Percentiles rank a stretch among this genome's conserved stretches.
Evolutionary conservation across 2,113 vertebrate species (phyloP).

Genomic region (Terrapene triunguis): DNA sequence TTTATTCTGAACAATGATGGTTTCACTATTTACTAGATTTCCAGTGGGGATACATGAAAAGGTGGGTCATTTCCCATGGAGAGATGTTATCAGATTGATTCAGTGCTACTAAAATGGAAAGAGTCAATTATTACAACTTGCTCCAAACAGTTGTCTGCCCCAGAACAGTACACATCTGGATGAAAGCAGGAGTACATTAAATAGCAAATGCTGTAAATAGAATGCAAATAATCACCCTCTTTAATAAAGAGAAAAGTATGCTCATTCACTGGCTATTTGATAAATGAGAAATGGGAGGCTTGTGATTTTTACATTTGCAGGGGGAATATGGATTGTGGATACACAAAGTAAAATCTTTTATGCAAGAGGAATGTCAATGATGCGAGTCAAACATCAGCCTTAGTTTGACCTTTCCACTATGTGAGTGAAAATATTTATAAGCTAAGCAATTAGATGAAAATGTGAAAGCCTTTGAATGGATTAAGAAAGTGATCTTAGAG

Average conservation of each 20-base stretch:
- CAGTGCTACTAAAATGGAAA: slow-evolving; percentile 7
- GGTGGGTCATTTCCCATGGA: slow-evolving; percentile 1
- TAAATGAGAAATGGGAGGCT: slow-evolving; percentile 2
- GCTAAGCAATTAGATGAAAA: slow-evolving; percentile 45
- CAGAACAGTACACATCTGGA: neutral
- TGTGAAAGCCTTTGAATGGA: neutral
- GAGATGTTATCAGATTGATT: neutral
- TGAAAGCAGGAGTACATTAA: slow-evolving; percentile 11
- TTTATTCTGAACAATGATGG: slow-evolving; percentile 23
- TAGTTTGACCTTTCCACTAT: neutral
- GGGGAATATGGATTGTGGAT: neutral
- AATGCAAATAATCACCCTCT: neutral
- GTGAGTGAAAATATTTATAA: slow-evolving; percentile 37
- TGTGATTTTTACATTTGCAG: neutral
- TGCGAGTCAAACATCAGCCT: slow-evolving; percentile 13
- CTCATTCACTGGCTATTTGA: neutral
- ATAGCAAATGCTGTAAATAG: neutral
- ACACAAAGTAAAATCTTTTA: neutral
- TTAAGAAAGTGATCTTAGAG: neutral
- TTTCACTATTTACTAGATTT: neutral
- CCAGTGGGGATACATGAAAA: neutral
- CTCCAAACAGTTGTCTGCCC: neutral
- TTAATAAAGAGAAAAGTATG: neutral
- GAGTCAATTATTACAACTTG: neutral
- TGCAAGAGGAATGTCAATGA: neutral